phyloP scores from a whole-genome alignment of 2,888 invertebrate genomes.

The Saturnia japonica region DNA sequence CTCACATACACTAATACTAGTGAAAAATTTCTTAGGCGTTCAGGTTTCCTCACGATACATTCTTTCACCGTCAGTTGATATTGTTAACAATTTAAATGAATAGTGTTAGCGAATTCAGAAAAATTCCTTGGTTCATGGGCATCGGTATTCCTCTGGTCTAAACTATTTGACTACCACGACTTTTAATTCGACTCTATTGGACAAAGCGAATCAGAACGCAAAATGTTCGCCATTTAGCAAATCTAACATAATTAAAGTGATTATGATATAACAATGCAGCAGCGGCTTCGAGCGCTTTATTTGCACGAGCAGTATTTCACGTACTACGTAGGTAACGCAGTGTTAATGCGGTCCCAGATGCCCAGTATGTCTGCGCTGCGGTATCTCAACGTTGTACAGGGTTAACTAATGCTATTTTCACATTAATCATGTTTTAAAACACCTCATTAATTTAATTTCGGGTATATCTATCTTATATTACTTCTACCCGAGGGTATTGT shows the following conservation, averaged over 20 bases:
- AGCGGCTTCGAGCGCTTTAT: neutral
- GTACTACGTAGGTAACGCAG: too few species aligned
- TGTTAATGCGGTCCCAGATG: conserved; percentile 29
- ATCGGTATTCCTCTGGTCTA: too few species aligned
- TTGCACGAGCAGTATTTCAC: neutral
- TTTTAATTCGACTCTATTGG: neutral
- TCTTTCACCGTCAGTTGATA: too few species aligned
- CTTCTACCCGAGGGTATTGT: neutral
- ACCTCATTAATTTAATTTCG: conserved; percentile 10
- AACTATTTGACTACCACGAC: too few species aligned
- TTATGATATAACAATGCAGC: neutral
- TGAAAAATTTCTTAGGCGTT: too few species aligned
- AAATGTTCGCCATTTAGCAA: neutral
- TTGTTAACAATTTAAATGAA: too few species aligned
- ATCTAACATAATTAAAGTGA: neutral
- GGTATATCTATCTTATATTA: neutral
- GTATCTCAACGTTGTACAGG: neutral
- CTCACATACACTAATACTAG: too few species aligned
- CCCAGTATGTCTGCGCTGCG: conserved; percentile 23
- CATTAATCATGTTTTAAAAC: conserved; percentile 12
- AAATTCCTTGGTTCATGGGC: too few species aligned
- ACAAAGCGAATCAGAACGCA: neutral
- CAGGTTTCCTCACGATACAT: too few species aligned
- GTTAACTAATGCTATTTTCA: conserved; percentile 8
- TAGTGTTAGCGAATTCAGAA: too few species aligned